These are phyloP conservation scores for Drosophila bipectinata DNA, from an alignment of 1,140 invertebrate genomes.

Conservation along the genomic window DNA sequence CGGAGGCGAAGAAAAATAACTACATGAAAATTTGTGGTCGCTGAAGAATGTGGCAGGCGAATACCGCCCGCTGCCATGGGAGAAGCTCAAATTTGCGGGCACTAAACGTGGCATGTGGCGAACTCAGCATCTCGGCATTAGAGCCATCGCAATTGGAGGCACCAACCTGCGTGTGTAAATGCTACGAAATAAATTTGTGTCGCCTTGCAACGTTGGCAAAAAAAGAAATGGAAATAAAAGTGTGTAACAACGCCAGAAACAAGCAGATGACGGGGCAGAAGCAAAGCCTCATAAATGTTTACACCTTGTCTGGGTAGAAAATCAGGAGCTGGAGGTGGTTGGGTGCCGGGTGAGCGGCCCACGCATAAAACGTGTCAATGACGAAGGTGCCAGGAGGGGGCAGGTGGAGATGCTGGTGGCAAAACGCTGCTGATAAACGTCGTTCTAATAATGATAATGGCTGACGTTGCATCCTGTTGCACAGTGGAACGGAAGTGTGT, in stretches of 20 bases:
- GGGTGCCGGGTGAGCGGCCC: slow-evolving; percentile 1
- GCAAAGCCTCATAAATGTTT: slow-evolving; percentile 73
- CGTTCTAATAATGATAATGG: slow-evolving; percentile 75
- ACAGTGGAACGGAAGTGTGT: slow-evolving; percentile 52
- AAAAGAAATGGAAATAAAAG: slow-evolving; percentile 47
- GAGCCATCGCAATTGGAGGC: slow-evolving; percentile 6
- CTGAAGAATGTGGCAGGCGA: slow-evolving; percentile 58
- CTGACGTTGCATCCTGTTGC: slow-evolving; percentile 51
- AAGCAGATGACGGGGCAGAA: slow-evolving; percentile 16
- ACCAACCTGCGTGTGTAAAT: slow-evolving; percentile 65
- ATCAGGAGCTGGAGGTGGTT: slow-evolving; percentile 22
- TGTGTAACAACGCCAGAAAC: slow-evolving; percentile 46
- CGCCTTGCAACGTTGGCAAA: slow-evolving; percentile 63
- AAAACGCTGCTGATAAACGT: slow-evolving; percentile 56
- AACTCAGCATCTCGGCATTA: slow-evolving; percentile 17
- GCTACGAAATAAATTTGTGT: slow-evolving; percentile 78
- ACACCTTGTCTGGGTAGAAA: slow-evolving; percentile 64
- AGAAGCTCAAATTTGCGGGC: slow-evolving; percentile 71
- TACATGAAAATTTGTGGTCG: slow-evolving; percentile 78
- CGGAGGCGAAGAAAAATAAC: slow-evolving; percentile 69
- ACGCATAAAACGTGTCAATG: slow-evolving; percentile 73
- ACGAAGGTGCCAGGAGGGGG: slow-evolving; percentile 24
- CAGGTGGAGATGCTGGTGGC: neutral
- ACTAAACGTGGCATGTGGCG: slow-evolving; percentile 76
- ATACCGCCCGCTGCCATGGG: slow-evolving; percentile 27